Conservation (phyloP, 1,140 invertebrate species). For the Leguminivora glycinivorella region DNA sequence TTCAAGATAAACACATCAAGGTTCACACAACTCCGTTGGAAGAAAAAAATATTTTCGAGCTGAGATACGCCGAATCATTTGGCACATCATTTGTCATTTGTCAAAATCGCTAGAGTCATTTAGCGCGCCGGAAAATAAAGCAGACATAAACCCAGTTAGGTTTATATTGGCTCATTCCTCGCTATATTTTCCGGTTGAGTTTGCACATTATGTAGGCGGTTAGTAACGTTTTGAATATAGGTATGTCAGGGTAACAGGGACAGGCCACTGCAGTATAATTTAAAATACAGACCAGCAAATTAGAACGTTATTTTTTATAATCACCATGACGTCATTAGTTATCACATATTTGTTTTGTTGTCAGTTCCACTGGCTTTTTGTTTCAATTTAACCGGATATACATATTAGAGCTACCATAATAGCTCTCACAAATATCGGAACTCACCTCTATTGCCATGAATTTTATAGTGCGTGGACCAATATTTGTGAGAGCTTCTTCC, state of each 20-base stretch:
- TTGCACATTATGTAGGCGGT: not conserved
- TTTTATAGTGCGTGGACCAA: too few relatives aligned
- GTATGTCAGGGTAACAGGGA: not conserved
- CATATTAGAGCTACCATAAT: too few relatives aligned
- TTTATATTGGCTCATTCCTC: not conserved
- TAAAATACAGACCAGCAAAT: too few relatives aligned
- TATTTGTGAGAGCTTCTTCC: too few relatives aligned
- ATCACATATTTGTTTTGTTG: too few relatives aligned
- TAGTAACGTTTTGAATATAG: not conserved
- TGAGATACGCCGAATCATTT: constrained; percentile 19
- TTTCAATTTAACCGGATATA: too few relatives aligned
- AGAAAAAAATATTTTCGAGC: constrained; percentile 22
- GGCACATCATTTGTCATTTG: constrained; percentile 26
- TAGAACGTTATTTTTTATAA: too few relatives aligned
- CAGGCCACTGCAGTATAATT: too few relatives aligned
- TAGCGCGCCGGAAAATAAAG: constrained; percentile 4
- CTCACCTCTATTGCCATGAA: too few relatives aligned
- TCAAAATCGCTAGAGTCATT: constrained; percentile 9
- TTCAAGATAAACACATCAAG: not conserved
- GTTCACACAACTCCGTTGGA: not conserved
- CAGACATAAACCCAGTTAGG: not conserved
- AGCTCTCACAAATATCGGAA: too few relatives aligned
- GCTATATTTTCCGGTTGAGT: constrained; percentile 1
- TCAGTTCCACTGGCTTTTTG: too few relatives aligned
- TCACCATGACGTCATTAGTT: too few relatives aligned